Conservation (phyloP, 2,113 vertebrate genomes). For the Carassius gibelio region DNA sequence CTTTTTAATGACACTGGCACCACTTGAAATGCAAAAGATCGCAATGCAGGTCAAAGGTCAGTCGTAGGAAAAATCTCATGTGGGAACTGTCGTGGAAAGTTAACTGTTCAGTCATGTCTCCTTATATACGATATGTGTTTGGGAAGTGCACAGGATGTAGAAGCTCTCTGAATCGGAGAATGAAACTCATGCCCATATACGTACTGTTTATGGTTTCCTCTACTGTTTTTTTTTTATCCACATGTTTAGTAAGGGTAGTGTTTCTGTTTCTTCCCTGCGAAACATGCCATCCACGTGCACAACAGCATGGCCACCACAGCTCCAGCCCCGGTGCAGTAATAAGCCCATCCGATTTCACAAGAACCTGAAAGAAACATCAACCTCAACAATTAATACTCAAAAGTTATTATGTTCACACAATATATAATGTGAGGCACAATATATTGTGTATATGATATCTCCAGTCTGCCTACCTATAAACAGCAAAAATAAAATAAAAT, state of each 20-base stretch:
- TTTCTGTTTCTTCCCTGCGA: slow-evolving; percentile 93
- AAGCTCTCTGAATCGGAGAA: not conserved
- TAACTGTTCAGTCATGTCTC: not conserved
- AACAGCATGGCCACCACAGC: slow-evolving; percentile 85
- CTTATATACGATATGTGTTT: not conserved
- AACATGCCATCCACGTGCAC: slow-evolving; percentile 95
- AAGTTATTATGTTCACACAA: not conserved
- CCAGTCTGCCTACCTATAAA: no score
- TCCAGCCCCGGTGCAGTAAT: slow-evolving; percentile 90
- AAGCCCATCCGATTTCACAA: slow-evolving; percentile 96
- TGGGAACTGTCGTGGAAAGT: not conserved
- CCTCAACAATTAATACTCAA: not conserved
- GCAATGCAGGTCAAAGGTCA: slow-evolving; percentile 3
- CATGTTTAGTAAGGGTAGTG: slow-evolving; percentile 78
- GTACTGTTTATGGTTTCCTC: no score
- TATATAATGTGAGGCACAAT: no score
- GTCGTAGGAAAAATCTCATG: not conserved
- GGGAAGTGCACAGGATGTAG: not conserved
- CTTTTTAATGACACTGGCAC: not conserved
- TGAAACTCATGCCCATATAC: not conserved
- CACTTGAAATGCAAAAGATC: slow-evolving; percentile 21
- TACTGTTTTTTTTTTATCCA: no score
- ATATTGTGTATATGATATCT: no score
- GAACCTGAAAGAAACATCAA: slow-evolving; percentile 74
- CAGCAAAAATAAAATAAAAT: not conserved